These are phyloP conservation scores for Podarcis muralis DNA, from an alignment of 2,113 vertebrate species.

Conservation along the genomic window DNA sequence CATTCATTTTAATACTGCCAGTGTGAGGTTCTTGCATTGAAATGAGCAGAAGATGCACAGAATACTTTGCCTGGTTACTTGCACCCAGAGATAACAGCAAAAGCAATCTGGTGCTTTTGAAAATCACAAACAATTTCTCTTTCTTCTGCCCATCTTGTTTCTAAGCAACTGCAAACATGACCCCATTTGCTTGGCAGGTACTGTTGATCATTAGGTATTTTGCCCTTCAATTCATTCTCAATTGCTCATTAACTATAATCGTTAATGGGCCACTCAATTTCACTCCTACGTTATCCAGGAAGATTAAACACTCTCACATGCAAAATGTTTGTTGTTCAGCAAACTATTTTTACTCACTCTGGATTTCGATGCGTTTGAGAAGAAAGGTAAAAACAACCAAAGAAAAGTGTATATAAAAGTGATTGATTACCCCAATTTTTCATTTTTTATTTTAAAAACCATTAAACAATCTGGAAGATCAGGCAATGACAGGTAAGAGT, in stretches of 20 bases:
- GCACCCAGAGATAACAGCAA: not conserved
- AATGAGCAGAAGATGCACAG: not conserved
- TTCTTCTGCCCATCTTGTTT: not conserved
- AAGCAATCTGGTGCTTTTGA: not conserved
- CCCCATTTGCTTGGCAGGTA: conserved; percentile 23
- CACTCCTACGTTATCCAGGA: conserved; percentile 15
- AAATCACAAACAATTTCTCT: not conserved
- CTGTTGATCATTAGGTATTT: conserved; percentile 25
- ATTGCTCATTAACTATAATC: conserved; percentile 24
- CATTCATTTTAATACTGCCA: not conserved
- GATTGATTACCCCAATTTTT: not conserved
- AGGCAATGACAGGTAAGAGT: not conserved
- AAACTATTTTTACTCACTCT: not conserved
- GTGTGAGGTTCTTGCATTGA: not conserved
- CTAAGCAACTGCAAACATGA: conserved; percentile 26
- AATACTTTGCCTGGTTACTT: not conserved
- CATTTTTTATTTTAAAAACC: not conserved
- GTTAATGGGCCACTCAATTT: not conserved
- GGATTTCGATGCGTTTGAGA: not conserved
- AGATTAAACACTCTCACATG: not conserved
- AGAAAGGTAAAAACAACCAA: not conserved
- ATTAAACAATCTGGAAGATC: not conserved
- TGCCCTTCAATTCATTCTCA: not conserved
- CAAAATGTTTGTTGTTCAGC: not conserved
- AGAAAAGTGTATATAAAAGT: not conserved